Conservation (phyloP, 2,797 vertebrate species). For the Gila robusta region DNA sequence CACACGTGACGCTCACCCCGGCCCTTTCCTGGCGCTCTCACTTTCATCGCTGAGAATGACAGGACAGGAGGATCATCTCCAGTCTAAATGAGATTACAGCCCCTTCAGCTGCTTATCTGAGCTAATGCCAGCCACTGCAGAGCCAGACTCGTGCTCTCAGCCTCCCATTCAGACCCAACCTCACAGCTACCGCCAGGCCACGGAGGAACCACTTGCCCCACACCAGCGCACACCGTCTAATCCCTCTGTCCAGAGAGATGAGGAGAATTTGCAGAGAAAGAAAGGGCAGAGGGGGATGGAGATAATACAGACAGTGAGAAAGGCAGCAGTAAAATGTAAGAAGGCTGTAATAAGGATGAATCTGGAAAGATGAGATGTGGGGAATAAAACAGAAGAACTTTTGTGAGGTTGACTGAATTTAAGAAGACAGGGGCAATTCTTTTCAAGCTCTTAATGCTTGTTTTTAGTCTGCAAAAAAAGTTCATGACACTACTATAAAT, state of each 20-base stretch:
- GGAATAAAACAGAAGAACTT: conserved; percentile 16
- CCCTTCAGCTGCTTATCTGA: conserved; percentile 99
- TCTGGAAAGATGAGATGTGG: conserved; percentile 55
- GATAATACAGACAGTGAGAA: conserved; percentile 55
- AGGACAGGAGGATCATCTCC: conserved; percentile 98
- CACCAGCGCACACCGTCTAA: conserved; percentile 65
- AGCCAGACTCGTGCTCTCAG: conserved; percentile 69
- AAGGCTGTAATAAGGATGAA: conserved; percentile 37
- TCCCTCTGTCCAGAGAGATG: conserved; percentile 51
- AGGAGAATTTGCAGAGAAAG: conserved; percentile 20
- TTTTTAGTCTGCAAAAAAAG: not conserved
- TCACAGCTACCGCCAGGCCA: conserved; percentile 88
- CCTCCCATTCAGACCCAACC: conserved; percentile 63
- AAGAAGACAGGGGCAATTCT: not conserved
- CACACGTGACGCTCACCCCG: conserved; percentile 73
- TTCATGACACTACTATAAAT: not conserved
- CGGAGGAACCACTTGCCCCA: conserved; percentile 92
- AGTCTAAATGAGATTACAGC: conserved; percentile 99
- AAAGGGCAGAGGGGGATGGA: conserved; percentile 28
- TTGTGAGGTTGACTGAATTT: not conserved
- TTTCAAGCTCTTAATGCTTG: conserved; percentile 3
- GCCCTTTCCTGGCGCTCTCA: conserved; percentile 87
- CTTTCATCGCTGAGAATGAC: conserved; percentile 89
- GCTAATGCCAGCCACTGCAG: conserved; percentile 98
- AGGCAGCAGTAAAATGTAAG: conserved; percentile 64